Percentiles rank a stretch among this genome's conserved stretches.
Conservation (phyloP, 2,888 invertebrate genomes). For the Zootermopsis nevadensis region DNA sequence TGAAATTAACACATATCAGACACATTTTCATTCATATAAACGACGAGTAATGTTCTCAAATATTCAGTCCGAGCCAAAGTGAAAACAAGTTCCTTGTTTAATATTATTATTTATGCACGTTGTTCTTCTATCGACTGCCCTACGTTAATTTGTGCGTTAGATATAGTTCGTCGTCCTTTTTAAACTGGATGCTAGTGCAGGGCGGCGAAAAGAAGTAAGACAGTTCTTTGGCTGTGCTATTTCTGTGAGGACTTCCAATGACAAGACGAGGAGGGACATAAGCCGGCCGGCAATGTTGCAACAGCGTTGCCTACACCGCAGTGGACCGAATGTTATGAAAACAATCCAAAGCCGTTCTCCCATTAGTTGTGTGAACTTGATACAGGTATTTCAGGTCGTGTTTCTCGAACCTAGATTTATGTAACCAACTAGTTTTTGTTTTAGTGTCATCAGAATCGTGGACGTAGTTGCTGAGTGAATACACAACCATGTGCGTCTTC, state of each 20-base stretch:
- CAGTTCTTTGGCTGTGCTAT: background rate
- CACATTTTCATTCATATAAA: too few species aligned
- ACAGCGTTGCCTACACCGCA: background rate
- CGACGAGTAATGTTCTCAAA: too few species aligned
- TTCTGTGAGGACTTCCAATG: constrained; percentile 17
- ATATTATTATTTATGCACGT: too few species aligned
- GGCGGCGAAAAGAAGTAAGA: background rate
- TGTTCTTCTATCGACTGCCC: too few species aligned
- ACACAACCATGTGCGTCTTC: constrained; percentile 12
- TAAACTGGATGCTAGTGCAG: background rate
- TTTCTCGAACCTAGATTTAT: too few species aligned
- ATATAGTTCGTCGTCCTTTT: background rate
- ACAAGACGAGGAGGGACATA: background rate
- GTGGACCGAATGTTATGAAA: background rate
- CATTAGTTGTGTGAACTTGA: too few species aligned
- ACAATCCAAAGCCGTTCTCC: too few species aligned
- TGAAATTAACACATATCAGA: background rate
- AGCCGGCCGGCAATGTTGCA: constrained; percentile 12
- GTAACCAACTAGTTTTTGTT: too few species aligned
- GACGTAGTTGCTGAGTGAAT: background rate
- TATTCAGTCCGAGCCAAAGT: too few species aligned
- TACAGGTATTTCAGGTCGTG: too few species aligned
- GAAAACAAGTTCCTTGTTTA: too few species aligned
- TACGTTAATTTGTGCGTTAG: background rate
- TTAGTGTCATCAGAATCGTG: background rate